phyloP scores from a whole-genome alignment of 2,888 invertebrate species.

The Lasioglossum morio region DNA sequence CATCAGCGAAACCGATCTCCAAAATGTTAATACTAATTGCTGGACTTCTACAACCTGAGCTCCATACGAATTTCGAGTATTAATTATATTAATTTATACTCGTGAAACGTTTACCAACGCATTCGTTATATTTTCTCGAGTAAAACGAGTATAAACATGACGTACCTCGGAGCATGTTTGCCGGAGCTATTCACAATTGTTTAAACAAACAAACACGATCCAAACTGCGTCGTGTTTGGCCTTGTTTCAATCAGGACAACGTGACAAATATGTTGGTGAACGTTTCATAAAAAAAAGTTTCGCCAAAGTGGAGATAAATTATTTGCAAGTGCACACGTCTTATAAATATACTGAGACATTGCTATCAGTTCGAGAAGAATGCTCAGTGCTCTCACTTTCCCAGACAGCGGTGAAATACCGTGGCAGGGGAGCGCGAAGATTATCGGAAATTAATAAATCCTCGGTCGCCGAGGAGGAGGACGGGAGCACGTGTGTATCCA shows the following conservation, averaged over 20 bases:
- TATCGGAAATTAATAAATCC: constrained; percentile 42
- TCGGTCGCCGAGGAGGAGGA: constrained; percentile 29
- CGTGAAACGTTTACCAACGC: not conserved
- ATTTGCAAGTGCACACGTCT: not conserved
- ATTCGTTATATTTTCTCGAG: not conserved
- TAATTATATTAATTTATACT: not conserved
- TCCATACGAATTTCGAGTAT: not conserved
- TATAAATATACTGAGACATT: not conserved
- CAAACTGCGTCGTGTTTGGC: not conserved
- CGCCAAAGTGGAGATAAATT: not conserved
- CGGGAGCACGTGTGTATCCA: constrained; percentile 41
- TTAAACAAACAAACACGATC: not conserved
- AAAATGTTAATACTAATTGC: not conserved
- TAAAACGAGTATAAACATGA: not conserved
- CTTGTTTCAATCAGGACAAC: not conserved
- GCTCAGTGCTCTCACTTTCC: not conserved
- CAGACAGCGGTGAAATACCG: not conserved
- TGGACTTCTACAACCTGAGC: not conserved
- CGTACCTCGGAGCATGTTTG: too few species aligned
- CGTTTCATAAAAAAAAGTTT: not conserved
- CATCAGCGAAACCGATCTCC: not conserved
- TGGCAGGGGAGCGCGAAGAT: not conserved
- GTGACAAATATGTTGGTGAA: not conserved
- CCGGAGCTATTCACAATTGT: too few species aligned
- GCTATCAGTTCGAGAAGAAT: not conserved